Evolutionary conservation across 1,140 invertebrate species (phyloP), one percentile per base, ranked within the genome.

Genomic region (Drosophila pectinifera): DNA sequence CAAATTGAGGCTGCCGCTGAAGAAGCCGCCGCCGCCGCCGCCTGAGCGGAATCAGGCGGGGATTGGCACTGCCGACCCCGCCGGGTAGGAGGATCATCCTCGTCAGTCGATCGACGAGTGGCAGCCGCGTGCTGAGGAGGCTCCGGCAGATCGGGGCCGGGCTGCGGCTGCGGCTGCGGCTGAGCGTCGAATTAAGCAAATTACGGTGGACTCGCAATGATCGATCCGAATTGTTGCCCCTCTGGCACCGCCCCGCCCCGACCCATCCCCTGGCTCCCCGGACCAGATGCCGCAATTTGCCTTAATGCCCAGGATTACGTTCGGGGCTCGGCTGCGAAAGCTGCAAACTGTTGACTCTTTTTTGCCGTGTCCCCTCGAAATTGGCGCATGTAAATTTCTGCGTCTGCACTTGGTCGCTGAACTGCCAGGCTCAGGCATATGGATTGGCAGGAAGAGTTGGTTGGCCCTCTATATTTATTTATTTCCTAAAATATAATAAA

Each of bases 161-260:
- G 41, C 24, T 14, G 13, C 18, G 41, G 14, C n/a, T 4, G 54
- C 28, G 8, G 26, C 31, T 43, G 67, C 65, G 73, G 76, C 68
- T 77, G 74, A 89, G 80, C 83, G 77, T 84, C 77, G 85, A 88
- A 88, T 88, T 88, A 88, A 88, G 68, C 85, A 88, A 88, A 88
- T 88, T 88, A 88, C 42, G 84, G 83, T 76, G 80, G 80, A 48
- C 64, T 70, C 39, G 36, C 72, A 67, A 65, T 65, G 77, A 75
- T 80, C 63, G 58, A 62, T 56, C 63, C 63, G 53, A 69, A 56
- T 54, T 70, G 43, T 18, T 42, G 39, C 31, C 48, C 43, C 11
- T 11, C 20, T 16, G 26, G 43, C 26, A 26, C 26, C 26, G 26
- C 26, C 26, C 26, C 6, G 26, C 26, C 26, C 26, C 54, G 28